Evolutionary conservation across 2,888 invertebrate genomes (phyloP), one percentile per base, ranked within the genome.

Genomic region (Apoderus coryli): DNA sequence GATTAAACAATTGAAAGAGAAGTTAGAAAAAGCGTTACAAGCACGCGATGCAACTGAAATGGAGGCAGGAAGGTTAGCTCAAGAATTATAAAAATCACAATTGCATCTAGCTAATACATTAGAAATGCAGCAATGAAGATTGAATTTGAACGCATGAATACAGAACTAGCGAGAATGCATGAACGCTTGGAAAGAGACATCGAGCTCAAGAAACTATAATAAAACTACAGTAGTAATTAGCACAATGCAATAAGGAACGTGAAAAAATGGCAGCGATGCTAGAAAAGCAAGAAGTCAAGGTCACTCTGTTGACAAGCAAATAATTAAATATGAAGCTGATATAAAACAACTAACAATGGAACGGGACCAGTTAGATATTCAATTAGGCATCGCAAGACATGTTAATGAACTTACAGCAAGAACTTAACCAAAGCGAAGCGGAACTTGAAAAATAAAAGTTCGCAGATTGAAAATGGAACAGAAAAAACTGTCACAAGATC

Each of bases 341-440:
- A 72, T 82, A 32, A 85, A 85, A 48, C 85, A 88, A 55, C 56
- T 89, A 46, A 79, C 81, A 10, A 72, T 80, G 40, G 89, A 89
- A 54, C 57, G 84, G 27, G 88, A 89, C 54, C 88, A 89, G 56
- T 58, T 90, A 38, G 85, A 88, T 2, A 73, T 79, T 40, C 89
- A 89, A 54, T 56, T 90, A 51, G 88, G 89, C 89, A 60, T 86
- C 85, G 23, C 89, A 89, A 55, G 86, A 88, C 45, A 86, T 89
- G 74, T 61, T 90, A 34, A 78, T 88, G 58, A 86, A 86, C 58
- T 88, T 89, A 79, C 89, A 88, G 55, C 78, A 86, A 53, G 88
- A 89, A 52, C 56, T 89, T 29, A 84, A 82, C 42, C 72, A 78
- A 41, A 78, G 81, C 43, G 88, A 86, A 58, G 67, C 75, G 24